A percentile compares a stretch with the other conserved stretches of the same genome.
Conservation (phyloP, 2,113 vertebrate genomes). For the Antigone vipio region DNA sequence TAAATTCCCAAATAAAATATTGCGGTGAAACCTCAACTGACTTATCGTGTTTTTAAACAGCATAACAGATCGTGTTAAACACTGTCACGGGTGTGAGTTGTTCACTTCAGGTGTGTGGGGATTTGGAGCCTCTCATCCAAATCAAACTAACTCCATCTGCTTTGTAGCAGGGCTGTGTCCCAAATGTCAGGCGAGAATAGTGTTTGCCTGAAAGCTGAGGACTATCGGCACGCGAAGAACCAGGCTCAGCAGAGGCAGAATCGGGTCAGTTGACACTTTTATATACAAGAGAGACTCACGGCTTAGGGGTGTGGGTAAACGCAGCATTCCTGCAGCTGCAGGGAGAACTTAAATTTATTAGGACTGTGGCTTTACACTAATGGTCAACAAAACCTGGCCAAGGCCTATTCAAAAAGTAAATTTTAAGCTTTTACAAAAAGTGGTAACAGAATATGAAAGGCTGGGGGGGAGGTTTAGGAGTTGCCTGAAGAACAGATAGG, state of each 20-base stretch:
- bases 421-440: neutral
- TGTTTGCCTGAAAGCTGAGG: neutral
- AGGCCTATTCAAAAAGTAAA: neutral
- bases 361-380: neutral
- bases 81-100: neutral
- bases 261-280: neutral
- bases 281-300: neutral
- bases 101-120: neutral
- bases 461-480: neutral
- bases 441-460: neutral
- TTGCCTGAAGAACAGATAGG: rapidly evolving
- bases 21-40: constrained; percentile 65
- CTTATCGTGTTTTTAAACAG: neutral
- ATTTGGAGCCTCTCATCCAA: neutral
- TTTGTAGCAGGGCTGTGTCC: neutral
- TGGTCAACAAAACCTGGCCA: neutral
- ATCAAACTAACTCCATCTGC: neutral
- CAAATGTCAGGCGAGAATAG: neutral
- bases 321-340: neutral
- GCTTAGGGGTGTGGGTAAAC: neutral
- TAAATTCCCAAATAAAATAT: constrained; percentile 81
- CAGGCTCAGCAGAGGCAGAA: neutral
- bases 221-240: neutral
- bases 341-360: neutral
- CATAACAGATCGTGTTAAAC: neutral